Evolutionary conservation across 1,140 invertebrate genomes (phyloP).

Genomic region (Hesperophylax magnus): DNA sequence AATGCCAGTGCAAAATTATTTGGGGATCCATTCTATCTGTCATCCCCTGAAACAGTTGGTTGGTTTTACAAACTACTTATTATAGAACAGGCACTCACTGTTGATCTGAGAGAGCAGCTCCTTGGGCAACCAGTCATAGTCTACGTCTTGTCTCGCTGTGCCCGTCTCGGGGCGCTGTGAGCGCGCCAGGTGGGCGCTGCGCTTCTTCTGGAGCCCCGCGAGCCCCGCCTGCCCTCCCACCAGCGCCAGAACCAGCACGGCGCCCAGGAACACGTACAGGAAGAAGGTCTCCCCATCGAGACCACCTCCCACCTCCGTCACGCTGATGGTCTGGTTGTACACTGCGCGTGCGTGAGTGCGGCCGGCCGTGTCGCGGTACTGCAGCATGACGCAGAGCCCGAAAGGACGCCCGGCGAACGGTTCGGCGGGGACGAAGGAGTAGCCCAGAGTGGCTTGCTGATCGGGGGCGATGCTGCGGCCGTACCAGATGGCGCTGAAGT

Average conservation of each 20-base stretch:
- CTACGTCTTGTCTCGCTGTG: conserved; percentile 92
- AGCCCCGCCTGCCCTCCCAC: conserved; percentile 93
- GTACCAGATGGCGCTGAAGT: conserved; percentile 94
- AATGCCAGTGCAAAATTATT: too few species aligned
- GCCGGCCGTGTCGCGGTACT: conserved; percentile 88
- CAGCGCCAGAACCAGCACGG: conserved; percentile 87
- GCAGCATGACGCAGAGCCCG: conserved; percentile 93
- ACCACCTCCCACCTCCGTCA: conserved; percentile 96
- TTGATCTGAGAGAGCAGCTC: conserved; percentile 87
- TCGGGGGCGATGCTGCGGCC: conserved; percentile 90
- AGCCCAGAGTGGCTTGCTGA: conserved; percentile 95
- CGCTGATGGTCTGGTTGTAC: conserved; percentile 98
- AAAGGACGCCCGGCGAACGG: conserved; percentile 96
- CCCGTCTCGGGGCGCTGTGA: conserved; percentile 81
- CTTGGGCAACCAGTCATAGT: conserved; percentile 98
- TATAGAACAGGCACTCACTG: conserved; percentile 71
- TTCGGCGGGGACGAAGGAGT: conserved; percentile 96
- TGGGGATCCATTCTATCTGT: too few species aligned
- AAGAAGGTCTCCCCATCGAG: conserved; percentile 99
- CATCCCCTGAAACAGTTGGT: background rate
- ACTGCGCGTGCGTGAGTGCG: conserved; percentile 85
- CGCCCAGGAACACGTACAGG: conserved; percentile 94
- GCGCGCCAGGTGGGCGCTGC: conserved; percentile 70
- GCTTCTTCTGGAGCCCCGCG: conserved; percentile 80
- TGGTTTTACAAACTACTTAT: background rate